phyloP scores from a whole-genome alignment of 2,888 invertebrate species.

The Ectemnius continuus region DNA sequence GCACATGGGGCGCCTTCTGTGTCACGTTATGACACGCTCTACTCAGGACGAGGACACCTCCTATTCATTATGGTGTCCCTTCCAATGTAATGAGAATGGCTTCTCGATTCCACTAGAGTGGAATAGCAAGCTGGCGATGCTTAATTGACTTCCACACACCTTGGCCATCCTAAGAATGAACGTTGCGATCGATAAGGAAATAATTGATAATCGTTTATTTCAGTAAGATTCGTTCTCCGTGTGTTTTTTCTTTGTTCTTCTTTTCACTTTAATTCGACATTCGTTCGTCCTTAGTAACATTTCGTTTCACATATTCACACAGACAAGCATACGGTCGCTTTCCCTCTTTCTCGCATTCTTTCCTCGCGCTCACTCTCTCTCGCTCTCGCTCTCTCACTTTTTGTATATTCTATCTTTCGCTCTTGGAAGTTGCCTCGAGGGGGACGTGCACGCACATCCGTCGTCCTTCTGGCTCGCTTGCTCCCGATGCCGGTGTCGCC shows the following conservation, averaged over 20 bases:
- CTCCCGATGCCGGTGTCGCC: slow-evolving; percentile 5
- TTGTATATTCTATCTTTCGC: no score
- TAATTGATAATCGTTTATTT: slow-evolving; percentile 28
- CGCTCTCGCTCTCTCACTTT: no score
- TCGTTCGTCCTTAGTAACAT: background rate
- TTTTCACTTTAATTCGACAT: background rate
- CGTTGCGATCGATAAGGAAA: slow-evolving; percentile 27
- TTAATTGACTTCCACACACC: slow-evolving; percentile 10
- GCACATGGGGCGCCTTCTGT: no score
- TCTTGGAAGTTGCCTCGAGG: background rate
- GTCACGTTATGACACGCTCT: no score
- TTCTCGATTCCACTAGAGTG: no score
- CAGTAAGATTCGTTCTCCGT: slow-evolving; percentile 1
- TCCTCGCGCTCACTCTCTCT: no score
- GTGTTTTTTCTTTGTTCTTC: slow-evolving; percentile 8
- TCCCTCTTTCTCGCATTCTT: no score
- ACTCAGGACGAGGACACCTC: no score
- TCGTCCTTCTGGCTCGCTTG: slow-evolving; percentile 1
- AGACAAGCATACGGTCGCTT: no score
- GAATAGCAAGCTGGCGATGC: no score
- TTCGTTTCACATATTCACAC: slow-evolving; percentile 2
- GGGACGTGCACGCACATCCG: slow-evolving; percentile 2
- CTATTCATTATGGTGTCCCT: no score
- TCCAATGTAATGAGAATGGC: no score
- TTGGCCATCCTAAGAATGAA: slow-evolving; percentile 22